Percentiles rank a stretch among this genome's conserved stretches.
Conservation (phyloP, 2,113 vertebrate species). For the Myotis lucifugus region DNA sequence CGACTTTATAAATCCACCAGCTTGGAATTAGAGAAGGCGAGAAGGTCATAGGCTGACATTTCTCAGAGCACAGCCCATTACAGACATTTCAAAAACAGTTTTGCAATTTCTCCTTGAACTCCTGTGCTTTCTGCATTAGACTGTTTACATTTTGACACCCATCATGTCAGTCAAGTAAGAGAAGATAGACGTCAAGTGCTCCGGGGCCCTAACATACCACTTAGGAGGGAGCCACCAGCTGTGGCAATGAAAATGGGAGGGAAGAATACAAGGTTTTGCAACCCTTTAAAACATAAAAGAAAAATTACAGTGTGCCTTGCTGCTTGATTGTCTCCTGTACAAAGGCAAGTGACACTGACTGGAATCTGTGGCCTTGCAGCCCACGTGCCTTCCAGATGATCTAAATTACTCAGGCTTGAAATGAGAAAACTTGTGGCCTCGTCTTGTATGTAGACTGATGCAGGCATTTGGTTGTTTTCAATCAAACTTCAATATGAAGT, state of each 20-base stretch:
- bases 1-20: conserved; percentile 29
- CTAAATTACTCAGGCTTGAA: conserved; percentile 78
- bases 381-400: conserved; percentile 64
- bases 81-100: conserved; percentile 34
- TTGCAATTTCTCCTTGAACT: conserved; percentile 64
- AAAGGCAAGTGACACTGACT: conserved; percentile 71
- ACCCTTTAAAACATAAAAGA: conserved; percentile 74
- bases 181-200: conserved; percentile 73
- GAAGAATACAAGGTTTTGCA: conserved; percentile 56
- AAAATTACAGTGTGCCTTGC: conserved; percentile 75
- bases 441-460: conserved; percentile 16
- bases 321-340: conserved; percentile 66
- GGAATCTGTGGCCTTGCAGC: conserved; percentile 65
- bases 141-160: conserved; percentile 76
- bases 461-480: conserved; percentile 59
- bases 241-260: conserved; percentile 62
- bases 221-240: conserved; percentile 69
- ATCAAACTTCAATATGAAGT: conserved; percentile 27
- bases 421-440: conserved; percentile 69
- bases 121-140: conserved; percentile 57
- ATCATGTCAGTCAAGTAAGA: conserved; percentile 67
- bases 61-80: background rate
- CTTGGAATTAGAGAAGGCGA: background rate
- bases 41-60: conserved; percentile 21
- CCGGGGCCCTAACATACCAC: conserved; percentile 60